Evolutionary conservation across 2,797 vertebrate species (phyloP).

Genomic region (Tiaroga cobitis): DNA sequence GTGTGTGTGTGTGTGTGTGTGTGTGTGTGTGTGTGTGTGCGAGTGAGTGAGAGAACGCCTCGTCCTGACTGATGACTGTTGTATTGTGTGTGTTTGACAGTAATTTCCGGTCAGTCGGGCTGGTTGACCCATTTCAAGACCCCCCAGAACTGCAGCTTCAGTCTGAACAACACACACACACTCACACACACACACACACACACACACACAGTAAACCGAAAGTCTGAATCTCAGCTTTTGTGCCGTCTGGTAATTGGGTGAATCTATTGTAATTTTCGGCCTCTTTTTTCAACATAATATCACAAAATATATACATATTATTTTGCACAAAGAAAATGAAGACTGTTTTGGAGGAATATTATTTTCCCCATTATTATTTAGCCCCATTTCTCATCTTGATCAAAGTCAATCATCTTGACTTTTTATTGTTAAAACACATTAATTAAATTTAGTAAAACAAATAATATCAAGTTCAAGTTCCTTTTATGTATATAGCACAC

Average conservation of each 20-base stretch:
- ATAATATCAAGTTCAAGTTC: neutral
- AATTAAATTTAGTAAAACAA: neutral
- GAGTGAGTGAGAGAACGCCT: neutral
- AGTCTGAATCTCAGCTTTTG: neutral
- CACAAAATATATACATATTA: neutral
- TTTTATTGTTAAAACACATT: neutral
- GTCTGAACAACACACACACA: conserved; percentile 14
- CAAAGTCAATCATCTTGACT: neutral
- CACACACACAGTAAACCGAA: neutral
- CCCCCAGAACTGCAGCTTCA: neutral
- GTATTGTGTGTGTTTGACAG: conserved; percentile 33
- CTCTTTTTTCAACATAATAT: neutral
- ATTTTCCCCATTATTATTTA: neutral
- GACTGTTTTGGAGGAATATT: neutral
- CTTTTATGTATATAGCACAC: no score
- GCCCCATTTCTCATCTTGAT: neutral
- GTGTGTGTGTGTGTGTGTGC: no score
- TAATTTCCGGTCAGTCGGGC: conserved; percentile 12
- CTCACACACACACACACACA: conserved; percentile 11
- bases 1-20: no score
- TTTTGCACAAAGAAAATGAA: neutral
- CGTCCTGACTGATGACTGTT: neutral
- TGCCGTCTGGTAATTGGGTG: neutral
- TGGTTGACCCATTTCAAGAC: conserved; percentile 32
- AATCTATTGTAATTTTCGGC: neutral